phyloP scores from a whole-genome alignment of 2,888 invertebrate species.

The Argynnis bischoffii region DNA sequence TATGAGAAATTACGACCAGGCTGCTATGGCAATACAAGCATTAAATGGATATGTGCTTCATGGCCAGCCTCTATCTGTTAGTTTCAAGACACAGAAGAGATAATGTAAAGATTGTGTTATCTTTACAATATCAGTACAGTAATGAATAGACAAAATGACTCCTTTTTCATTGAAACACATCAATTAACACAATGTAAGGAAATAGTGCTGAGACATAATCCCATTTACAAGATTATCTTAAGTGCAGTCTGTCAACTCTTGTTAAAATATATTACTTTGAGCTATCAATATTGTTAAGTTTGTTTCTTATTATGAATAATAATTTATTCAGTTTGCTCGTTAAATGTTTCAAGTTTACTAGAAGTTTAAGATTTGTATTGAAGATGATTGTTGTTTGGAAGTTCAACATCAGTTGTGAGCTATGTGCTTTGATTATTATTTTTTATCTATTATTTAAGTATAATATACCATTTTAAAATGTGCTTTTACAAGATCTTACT shows the following conservation, averaged over 20 bases:
- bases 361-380: conserved; percentile 79
- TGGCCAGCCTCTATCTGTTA: conserved; percentile 78
- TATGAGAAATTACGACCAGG: conserved; percentile 81
- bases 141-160: conserved; percentile 72
- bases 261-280: conserved; percentile 81
- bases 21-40: conserved; percentile 80
- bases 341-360: conserved; percentile 83
- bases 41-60: conserved; percentile 77
- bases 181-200: conserved; percentile 58
- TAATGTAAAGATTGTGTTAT: conserved; percentile 71
- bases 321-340: conserved; percentile 83
- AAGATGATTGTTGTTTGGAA: conserved; percentile 77
- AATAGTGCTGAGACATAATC: conserved; percentile 60
- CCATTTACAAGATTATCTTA: conserved; percentile 57
- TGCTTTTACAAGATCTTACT: conserved; percentile 82
- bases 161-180: conserved; percentile 71
- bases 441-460: conserved; percentile 80
- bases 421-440: conserved; percentile 78
- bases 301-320: conserved; percentile 80
- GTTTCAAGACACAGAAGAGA: conserved; percentile 82
- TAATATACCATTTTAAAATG: conserved; percentile 78
- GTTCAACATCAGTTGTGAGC: conserved; percentile 77
- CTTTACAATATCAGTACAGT: conserved; percentile 79
- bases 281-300: conserved; percentile 82
- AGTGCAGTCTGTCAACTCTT: conserved; percentile 73